Evolutionary conservation across 2,797 vertebrate species (phyloP).

Genomic region (Pyrrhura leucotis): DNA sequence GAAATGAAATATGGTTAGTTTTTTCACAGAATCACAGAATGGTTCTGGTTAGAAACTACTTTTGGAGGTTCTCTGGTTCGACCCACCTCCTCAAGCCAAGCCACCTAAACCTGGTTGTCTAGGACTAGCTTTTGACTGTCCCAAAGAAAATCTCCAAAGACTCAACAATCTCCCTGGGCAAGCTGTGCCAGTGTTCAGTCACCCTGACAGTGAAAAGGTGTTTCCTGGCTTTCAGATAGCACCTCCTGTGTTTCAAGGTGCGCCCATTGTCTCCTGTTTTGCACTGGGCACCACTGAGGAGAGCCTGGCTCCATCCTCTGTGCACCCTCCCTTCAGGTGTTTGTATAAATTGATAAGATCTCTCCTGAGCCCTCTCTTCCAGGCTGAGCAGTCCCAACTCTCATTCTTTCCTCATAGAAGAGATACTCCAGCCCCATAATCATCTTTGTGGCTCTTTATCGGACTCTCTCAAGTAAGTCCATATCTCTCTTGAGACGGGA

Average conservation of each 20-base stretch:
- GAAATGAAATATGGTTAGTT: not conserved
- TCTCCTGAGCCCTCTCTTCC: not conserved
- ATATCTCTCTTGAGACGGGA: not conserved
- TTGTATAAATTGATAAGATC: not conserved
- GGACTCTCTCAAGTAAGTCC: not conserved
- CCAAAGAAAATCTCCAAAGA: not conserved
- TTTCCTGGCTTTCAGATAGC: not conserved
- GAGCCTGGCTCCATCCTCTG: not conserved
- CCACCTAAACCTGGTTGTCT: accelerated
- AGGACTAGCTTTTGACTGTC: not conserved
- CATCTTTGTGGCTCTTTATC: not conserved
- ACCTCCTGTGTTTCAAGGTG: not conserved
- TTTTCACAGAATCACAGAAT: not conserved
- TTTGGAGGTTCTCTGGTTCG: not conserved
- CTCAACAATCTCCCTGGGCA: not conserved
- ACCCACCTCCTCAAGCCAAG: not conserved
- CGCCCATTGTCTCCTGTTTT: not conserved
- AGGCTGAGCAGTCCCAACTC: no score
- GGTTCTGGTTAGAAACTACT: not conserved
- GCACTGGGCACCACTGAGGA: not conserved
- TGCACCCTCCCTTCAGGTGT: not conserved
- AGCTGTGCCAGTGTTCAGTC: no score
- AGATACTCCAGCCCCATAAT: not conserved
- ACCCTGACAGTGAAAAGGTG: not conserved
- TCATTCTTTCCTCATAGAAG: not conserved